Evolutionary conservation across 2,113 vertebrate species (phyloP).

Genomic region (Lophura nycthemera): DNA sequence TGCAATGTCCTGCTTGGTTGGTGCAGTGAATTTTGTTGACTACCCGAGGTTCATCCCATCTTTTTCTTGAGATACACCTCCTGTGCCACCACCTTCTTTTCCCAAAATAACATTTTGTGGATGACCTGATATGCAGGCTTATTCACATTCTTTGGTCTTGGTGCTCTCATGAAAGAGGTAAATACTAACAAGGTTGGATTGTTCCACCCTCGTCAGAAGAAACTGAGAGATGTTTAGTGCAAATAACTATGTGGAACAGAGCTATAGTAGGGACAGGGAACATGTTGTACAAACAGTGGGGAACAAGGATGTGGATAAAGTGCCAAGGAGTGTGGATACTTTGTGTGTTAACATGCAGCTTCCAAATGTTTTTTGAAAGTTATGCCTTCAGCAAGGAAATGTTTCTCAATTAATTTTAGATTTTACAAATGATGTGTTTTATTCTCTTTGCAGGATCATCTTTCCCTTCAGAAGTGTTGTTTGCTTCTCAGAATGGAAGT

Average conservation of each 20-base stretch:
- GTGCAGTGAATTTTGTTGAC: not conserved
- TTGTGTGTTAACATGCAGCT: not conserved
- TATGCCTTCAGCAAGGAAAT: not conserved
- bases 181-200: not conserved
- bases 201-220: not conserved
- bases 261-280: not conserved
- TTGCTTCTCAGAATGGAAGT: not conserved
- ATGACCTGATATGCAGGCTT: not conserved
- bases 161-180: not conserved
- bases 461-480: not conserved
- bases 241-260: not conserved
- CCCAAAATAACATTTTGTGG: not conserved
- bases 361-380: not conserved
- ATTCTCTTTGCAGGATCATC: not conserved
- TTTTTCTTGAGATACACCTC: not conserved
- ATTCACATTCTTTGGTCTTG: not conserved
- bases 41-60: not conserved
- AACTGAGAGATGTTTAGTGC: not conserved
- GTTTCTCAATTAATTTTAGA: not conserved
- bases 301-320: not conserved
- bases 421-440: not conserved
- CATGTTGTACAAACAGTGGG: not conserved
- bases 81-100: not conserved
- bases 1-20: not conserved
- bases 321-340: not conserved